Percentiles rank a stretch among this genome's conserved stretches.
Evolutionary conservation across 2,797 vertebrate genomes (phyloP).

Genomic region (Coilia nasus): DNA sequence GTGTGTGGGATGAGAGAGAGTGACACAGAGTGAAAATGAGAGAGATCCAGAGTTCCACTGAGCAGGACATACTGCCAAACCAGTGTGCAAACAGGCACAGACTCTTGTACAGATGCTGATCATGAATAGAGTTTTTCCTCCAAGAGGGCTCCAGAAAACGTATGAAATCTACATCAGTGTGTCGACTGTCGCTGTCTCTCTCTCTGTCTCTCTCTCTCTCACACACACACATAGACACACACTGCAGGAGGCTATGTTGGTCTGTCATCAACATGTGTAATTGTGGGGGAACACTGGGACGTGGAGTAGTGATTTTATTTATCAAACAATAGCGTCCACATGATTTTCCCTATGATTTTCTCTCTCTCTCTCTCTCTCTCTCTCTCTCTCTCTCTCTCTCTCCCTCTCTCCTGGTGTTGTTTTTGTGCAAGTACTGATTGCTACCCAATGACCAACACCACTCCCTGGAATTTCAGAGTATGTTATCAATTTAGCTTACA

Average conservation of each 20-base stretch:
- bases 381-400: no score
- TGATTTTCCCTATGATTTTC: neutral
- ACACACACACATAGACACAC: neutral
- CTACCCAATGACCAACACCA: no score
- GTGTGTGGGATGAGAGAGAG: neutral
- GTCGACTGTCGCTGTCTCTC: neutral
- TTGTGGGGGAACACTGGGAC: neutral
- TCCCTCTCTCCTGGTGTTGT: no score
- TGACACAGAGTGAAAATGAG: no score
- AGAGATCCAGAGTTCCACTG: neutral
- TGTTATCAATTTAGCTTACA: no score
- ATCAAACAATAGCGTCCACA: neutral
- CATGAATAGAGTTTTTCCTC: neutral
- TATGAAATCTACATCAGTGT: neutral
- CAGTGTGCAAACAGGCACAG: neutral
- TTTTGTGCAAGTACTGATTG: no score
- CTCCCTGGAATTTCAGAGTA: no score
- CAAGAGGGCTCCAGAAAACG: neutral
- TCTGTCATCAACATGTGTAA: constrained; percentile 7
- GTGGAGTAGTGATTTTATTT: neutral
- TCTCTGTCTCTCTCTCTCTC: neutral
- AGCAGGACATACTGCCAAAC: neutral
- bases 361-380: neutral
- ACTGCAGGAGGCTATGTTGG: neutral
- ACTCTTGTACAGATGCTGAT: neutral